Evolutionary conservation across 2,113 vertebrate species (phyloP).

Genomic region (Eleginops maclovinus): DNA sequence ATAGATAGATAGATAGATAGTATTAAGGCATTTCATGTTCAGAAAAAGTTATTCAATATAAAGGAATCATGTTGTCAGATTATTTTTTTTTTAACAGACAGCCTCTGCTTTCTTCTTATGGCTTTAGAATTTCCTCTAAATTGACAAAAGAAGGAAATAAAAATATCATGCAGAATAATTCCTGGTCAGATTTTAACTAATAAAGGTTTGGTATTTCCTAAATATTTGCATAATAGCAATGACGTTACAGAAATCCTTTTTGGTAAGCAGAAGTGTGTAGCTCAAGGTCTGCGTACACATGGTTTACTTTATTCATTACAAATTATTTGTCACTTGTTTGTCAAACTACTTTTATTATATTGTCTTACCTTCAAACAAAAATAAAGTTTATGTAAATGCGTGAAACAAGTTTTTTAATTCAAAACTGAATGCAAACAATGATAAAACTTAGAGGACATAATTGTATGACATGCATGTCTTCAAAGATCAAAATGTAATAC

Average conservation of each 20-base stretch:
- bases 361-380: background rate
- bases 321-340: background rate
- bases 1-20: background rate
- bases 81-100: background rate
- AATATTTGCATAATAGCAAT: background rate
- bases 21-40: background rate
- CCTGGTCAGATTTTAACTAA: background rate
- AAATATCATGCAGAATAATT: background rate
- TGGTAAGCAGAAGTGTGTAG: background rate
- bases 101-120: background rate
- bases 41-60: background rate
- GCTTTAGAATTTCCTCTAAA: background rate
- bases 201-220: background rate
- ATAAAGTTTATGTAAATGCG: background rate
- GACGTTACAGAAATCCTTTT: background rate
- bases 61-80: background rate
- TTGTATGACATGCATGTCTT: background rate
- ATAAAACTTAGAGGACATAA: no score
- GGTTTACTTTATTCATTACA: background rate
- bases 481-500: background rate
- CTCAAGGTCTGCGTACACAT: background rate
- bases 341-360: background rate
- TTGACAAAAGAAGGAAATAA: background rate
- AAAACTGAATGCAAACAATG: background rate
- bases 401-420: background rate